Base-by-base conservation (phyloP, 2,888 invertebrate genomes). In the Tromatobia lineatoria region DNA sequence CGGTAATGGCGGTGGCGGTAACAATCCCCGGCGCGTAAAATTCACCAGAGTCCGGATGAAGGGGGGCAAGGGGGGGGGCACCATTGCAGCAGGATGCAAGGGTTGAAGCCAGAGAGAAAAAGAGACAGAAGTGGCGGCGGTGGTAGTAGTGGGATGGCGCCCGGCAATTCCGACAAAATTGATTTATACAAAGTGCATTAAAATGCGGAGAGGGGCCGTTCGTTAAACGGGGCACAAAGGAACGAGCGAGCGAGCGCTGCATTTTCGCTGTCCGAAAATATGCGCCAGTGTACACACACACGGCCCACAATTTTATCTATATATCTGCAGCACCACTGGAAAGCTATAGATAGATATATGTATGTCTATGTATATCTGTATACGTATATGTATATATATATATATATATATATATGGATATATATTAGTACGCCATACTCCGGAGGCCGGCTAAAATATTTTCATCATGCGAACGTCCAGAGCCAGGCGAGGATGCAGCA, bases 101-200 rank as follows among this genome's bases (percentile, higher is more conserved):
- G n/a, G 25, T 18, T n/a, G 54, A 42, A 15, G 42, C 50, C 34
- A 45, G 69, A 52, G 69, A 11, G 75, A 79, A 80, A 79, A 78
- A 59, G 80, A 73, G 70, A 64, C 52, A 42, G 66, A 50, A 47
- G 74, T 50, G 66, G 64, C 75, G 45, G 75, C 42, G 74, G 61
- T 38, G 74, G 61, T 38, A 70, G 52, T 23, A 66, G 69, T 45
- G 69, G 66, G 69, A n/a, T 69, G 57, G 83, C 50, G 73, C 42
- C 47, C 76, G 87, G 78, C 81, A 83, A 85, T 88, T 87, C 80
- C 64, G 70, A 67, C 70, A 76, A 83, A 88, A 89, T 85, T 87
- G 88, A 88, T 90, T 89, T 86, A 83, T 87, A 80, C 86, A 82
- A 86, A 87, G 87, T 87, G 87, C 86, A 88, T 90, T 88, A 88